Conservation (phyloP, 2,797 vertebrate genomes). For the Pseudopleuronectes americanus region DNA sequence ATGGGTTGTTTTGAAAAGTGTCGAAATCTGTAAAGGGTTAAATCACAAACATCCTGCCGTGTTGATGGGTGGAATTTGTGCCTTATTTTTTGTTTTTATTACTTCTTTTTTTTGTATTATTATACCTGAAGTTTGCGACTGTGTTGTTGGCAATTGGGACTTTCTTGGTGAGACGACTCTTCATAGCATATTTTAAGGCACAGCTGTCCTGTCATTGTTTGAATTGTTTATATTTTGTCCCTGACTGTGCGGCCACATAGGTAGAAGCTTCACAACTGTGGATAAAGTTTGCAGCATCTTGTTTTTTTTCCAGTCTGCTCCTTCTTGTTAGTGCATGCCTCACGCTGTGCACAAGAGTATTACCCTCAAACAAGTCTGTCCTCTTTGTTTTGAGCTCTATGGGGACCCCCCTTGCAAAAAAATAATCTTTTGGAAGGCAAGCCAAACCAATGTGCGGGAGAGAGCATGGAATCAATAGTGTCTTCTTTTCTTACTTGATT, state of each 20-base stretch:
- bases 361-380: conserved; percentile 84
- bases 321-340: conserved; percentile 78
- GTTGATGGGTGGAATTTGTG: conserved; percentile 42
- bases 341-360: conserved; percentile 75
- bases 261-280: conserved; percentile 63
- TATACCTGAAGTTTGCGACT: conserved; percentile 25
- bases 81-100: conserved; percentile 2
- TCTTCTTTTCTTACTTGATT: conserved; percentile 83
- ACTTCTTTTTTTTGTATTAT: not conserved
- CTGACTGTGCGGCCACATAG: conserved; percentile 60
- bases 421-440: conserved; percentile 81
- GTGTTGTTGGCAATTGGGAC: conserved; percentile 1
- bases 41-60: conserved; percentile 37
- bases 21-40: conserved; percentile 38
- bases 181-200: conserved; percentile 16
- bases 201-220: conserved; percentile 32
- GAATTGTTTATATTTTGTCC: conserved; percentile 48
- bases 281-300: conserved; percentile 73
- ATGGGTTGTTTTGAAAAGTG: conserved; percentile 40
- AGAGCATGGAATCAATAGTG: conserved; percentile 80
- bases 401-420: conserved; percentile 74
- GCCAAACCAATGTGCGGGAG: conserved; percentile 71
- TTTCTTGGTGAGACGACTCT: conserved; percentile 11
- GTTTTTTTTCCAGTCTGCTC: conserved; percentile 60
- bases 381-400: conserved; percentile 82